Base-by-base conservation (phyloP, 2,888 invertebrate species). In the Mechanitis mazaeus region DNA sequence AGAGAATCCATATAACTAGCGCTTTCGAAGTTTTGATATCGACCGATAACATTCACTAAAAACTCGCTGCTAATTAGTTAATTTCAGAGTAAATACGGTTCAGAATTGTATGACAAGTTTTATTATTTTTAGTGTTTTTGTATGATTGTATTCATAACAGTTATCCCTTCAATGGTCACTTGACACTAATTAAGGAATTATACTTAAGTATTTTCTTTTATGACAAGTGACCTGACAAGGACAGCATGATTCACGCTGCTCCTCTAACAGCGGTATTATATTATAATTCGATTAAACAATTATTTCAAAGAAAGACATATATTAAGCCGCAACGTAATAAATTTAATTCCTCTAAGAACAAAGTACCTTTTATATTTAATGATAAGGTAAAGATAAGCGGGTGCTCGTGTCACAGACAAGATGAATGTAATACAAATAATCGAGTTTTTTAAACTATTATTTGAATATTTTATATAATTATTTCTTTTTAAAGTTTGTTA, bases 21-120 rank as follows among this genome's bases (percentile, higher is more conserved):
- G 54, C 64, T 64, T 60, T 59, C 70, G 66, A 75, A 77, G 75
- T 73, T 80, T 80, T 82, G 81, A 80, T 81, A 82, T 82, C 79
- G 78, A 79, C 75, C 75, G 73, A 69, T 63, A 66, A 59, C 45
- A 33, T 45, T 60, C 50, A 58, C 42, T 54, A 46, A 60, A 4
- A 68, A 67, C 61, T 63, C 46, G 56, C 61, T 59, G 64, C 62
- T 55, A 50, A n/a, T 54, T 11, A 35, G 33, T 57, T 6, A 42
- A n/a, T 56, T 2, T 45, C 12, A 12, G 20, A 12, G 31, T 31
- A n/a, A n/a, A 47, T 57, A 35, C 35, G 57, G 47, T 57, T 57
- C 50, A 50, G 9, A 31, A 50, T 50, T n/a, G 31, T 11, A 7
- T 50, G 31, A 11, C 28, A 11, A 11, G 7, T 50, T 31, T 9